Evolutionary conservation across 2,113 vertebrate genomes (phyloP), one percentile per base, ranked within the genome.

Genomic region (Epinephelus lanceolatus): DNA sequence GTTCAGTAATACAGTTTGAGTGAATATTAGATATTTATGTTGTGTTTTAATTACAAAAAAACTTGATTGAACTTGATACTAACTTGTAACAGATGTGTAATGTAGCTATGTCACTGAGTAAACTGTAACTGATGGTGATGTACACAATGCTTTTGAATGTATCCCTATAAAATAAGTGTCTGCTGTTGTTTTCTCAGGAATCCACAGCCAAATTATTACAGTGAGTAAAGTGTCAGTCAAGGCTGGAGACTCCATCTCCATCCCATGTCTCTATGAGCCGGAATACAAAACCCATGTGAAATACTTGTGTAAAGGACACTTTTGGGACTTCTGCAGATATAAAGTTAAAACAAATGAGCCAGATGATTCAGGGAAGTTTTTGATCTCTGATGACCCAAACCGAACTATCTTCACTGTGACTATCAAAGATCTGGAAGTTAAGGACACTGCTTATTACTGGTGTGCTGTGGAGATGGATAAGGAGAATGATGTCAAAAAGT

Each of bases 261-360:
- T 89, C 47, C 83, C 83, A 19, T 88, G 85, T 74, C 68, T 63
- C 49, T 89, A 89, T 63, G 8, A 59, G 1, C 6, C 2, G 1
- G 0, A 0, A 0, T 62, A 80, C 59, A 68, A 0, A 51, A 3
- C 68, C 5, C 0, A 71, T 37, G 60, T 63, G 19, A 91, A 87
- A 78, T 87, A 62, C 47, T 52, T 85, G 37, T 89, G 85, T 70
- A 3, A 57, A 72, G 77, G 74, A 47, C 0, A 1, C 2, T 0
- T 0, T 0, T 80, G 65, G 60, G 0, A 0, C 0, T 0, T 0
- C 1, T 86, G 84, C 60, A 0, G 0, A 1, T 0, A 1, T 12
- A 49, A 6, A 5, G 27, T 71, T 51, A 8, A 33, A 21, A 88
- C 85, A 52, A 13, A 51, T 5, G 0, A 33, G 30, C 2, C 1